phyloP scores from a whole-genome alignment of 2,113 vertebrate species.

The Odocoileus virginianus region DNA sequence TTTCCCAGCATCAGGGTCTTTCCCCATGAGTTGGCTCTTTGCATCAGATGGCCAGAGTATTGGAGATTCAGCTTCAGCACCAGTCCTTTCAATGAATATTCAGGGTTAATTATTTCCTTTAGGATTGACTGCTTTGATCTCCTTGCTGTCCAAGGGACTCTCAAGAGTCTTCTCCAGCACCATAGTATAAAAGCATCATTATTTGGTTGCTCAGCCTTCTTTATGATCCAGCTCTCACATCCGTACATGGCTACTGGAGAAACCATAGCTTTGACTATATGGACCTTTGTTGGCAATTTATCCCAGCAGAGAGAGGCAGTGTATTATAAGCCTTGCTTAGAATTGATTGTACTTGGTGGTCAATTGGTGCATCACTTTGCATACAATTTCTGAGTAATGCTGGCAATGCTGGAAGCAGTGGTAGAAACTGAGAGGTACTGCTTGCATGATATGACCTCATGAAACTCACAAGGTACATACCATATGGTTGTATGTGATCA shows the following conservation, averaged over 20 bases:
- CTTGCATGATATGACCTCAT: neutral
- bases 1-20: neutral
- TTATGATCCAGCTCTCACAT: neutral
- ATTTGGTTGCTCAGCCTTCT: neutral
- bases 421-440: neutral
- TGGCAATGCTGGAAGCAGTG: neutral
- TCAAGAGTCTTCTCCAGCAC: neutral
- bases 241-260: neutral
- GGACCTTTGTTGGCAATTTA: neutral
- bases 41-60: neutral
- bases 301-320: neutral
- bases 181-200: neutral
- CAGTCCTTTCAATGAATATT: neutral
- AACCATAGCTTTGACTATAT: neutral
- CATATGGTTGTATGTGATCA: rapidly evolving
- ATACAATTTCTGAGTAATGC: neutral
- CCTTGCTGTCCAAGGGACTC: neutral
- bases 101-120: neutral
- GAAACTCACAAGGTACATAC: neutral
- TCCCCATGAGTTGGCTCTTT: neutral
- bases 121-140: neutral
- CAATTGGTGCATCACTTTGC: neutral
- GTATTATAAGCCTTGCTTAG: neutral
- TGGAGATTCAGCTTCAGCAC: neutral
- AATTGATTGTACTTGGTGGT: neutral